Percentiles rank a stretch among this genome's conserved stretches.
Conservation (phyloP, 2,888 invertebrate genomes). For the Epinotia ramella region DNA sequence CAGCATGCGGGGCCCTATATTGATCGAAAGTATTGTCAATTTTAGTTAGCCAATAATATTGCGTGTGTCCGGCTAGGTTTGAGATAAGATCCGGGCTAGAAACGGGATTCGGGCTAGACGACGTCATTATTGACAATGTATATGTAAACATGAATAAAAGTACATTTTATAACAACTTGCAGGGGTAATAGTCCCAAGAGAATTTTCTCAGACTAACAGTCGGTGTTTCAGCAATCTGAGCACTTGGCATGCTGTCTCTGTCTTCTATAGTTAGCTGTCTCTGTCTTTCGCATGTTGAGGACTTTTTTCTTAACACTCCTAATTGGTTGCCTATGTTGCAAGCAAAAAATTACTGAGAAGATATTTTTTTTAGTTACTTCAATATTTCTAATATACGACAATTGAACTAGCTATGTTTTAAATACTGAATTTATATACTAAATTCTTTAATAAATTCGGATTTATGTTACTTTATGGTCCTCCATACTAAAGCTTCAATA, state of each 20-base stretch:
- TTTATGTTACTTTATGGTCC: neutral
- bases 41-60: too few relatives aligned
- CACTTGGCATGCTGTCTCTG: neutral
- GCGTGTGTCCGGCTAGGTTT: too few relatives aligned
- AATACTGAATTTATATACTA: conserved; percentile 35
- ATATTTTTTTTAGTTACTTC: neutral
- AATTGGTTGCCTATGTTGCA: neutral
- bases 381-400: neutral
- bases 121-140: too few relatives aligned
- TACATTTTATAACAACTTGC: neutral
- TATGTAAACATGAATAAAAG: neutral
- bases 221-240: neutral
- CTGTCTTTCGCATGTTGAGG: neutral
- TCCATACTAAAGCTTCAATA: neutral
- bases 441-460: conserved; percentile 41
- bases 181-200: conserved; percentile 2
- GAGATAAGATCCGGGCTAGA: too few relatives aligned
- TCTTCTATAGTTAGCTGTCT: conserved; percentile 8
- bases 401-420: conserved; percentile 26
- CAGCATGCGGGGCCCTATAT: too few relatives aligned
- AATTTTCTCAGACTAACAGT: neutral
- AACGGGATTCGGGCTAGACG: too few relatives aligned
- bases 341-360: neutral
- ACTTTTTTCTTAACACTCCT: neutral
- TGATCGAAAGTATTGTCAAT: too few relatives aligned